Conservation (phyloP, 2,797 vertebrate species). For the Danio aesculapii region DNA sequence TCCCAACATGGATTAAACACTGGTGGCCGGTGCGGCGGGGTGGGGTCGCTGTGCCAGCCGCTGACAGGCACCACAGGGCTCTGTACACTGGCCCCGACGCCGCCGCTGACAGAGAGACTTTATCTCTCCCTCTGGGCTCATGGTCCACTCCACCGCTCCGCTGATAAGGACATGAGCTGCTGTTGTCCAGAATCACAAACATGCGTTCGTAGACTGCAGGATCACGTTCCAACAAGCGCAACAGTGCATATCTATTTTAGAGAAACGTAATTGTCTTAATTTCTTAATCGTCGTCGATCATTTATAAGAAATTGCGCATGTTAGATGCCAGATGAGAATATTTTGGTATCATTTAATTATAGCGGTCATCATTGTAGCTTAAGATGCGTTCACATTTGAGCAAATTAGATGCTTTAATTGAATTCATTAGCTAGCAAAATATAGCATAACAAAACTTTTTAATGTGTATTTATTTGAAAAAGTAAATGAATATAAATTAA, state of each 20-base stretch:
- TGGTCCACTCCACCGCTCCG: constrained; percentile 48
- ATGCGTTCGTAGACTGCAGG: constrained; percentile 16
- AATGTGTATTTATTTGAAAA: not conserved
- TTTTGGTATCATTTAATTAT: not conserved
- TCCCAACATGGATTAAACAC: constrained; percentile 94
- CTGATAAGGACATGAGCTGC: constrained; percentile 68
- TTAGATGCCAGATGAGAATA: not conserved
- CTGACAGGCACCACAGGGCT: constrained; percentile 78
- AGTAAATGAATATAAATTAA: not conserved
- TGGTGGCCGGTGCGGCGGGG: constrained; percentile 84
- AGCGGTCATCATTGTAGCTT: not conserved
- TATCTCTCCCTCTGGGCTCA: constrained; percentile 54
- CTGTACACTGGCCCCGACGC: constrained; percentile 23
- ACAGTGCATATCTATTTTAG: too few relatives aligned
- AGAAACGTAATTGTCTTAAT: not conserved
- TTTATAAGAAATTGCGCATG: not conserved
- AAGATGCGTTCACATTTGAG: not conserved
- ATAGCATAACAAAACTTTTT: not conserved
- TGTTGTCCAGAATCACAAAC: constrained; percentile 36
- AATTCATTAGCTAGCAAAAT: not conserved
- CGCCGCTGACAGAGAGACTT: constrained; percentile 42
- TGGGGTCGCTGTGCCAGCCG: constrained; percentile 77
- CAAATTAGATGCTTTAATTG: not conserved
- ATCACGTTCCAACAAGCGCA: not conserved
- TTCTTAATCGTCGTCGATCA: not conserved